Percentiles rank a stretch among this genome's conserved stretches.
These are phyloP conservation scores for Rhabdophis nuchalis DNA, from an alignment of 2,797 vertebrate species.

Conservation along the genomic window DNA sequence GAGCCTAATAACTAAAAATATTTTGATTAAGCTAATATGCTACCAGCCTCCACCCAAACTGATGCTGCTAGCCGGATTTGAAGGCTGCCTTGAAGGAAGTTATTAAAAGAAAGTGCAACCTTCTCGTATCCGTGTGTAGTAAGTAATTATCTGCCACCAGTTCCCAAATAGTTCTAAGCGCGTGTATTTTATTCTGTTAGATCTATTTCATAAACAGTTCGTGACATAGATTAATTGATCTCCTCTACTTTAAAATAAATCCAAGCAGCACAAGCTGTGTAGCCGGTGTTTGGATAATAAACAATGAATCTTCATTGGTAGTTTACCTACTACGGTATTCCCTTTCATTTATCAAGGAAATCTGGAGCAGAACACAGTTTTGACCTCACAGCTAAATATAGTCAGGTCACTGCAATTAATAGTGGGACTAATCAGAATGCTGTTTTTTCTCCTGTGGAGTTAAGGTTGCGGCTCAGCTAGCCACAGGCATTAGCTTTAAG, in stretches of 20 bases:
- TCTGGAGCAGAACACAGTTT: neutral
- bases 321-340: slow-evolving; percentile 5
- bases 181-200: neutral
- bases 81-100: neutral
- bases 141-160: neutral
- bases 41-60: neutral
- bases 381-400: neutral
- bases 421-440: neutral
- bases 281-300: slow-evolving; percentile 21
- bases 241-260: neutral
- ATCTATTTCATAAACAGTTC: neutral
- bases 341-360: neutral
- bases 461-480: neutral
- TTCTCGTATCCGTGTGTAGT: neutral
- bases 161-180: neutral
- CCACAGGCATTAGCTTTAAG: neutral
- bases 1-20: neutral
- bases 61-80: neutral
- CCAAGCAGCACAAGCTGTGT: slow-evolving; percentile 10
- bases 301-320: slow-evolving; percentile 26
- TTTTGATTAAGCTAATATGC: neutral
- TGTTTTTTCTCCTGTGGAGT: neutral
- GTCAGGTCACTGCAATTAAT: slow-evolving; percentile 24
- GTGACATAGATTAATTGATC: slow-evolving; percentile 34
- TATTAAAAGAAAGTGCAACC: neutral